phyloP scores from a whole-genome alignment of 2,797 vertebrate genomes.

The Natrix natrix region DNA sequence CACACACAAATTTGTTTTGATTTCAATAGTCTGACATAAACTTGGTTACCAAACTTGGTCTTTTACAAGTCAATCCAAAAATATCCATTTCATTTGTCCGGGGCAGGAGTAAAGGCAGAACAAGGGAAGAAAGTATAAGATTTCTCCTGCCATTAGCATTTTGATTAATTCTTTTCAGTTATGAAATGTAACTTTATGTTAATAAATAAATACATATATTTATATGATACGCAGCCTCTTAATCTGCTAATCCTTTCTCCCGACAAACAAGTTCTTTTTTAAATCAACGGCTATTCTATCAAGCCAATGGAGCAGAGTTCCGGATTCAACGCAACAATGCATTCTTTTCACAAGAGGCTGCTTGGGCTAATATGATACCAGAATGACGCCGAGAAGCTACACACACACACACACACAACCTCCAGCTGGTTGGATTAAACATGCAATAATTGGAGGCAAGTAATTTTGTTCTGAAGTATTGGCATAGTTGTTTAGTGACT shows the following conservation, averaged over 20 bases:
- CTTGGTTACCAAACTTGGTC: neutral
- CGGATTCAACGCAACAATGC: conserved; percentile 69
- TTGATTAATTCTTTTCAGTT: conserved; percentile 72
- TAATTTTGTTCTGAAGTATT: conserved; percentile 70
- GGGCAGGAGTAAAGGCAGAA: too few species aligned
- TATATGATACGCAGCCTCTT: conserved; percentile 62
- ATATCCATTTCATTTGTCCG: conserved; percentile 58
- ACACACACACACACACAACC: conserved; percentile 11
- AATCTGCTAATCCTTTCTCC: conserved; percentile 74
- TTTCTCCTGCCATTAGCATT: conserved; percentile 64
- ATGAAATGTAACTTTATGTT: conserved; percentile 72
- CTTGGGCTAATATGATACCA: conserved; percentile 69
- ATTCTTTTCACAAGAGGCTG: conserved; percentile 71
- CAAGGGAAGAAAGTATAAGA: conserved; percentile 50
- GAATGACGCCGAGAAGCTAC: conserved; percentile 68
- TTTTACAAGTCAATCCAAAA: conserved; percentile 4
- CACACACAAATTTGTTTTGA: neutral
- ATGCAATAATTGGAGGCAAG: conserved; percentile 70
- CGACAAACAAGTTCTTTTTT: conserved; percentile 73
- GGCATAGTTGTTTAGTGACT: conserved; percentile 70
- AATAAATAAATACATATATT: too few species aligned
- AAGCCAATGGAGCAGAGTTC: conserved; percentile 68
- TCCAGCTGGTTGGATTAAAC: conserved; percentile 72
- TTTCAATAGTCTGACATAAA: neutral
- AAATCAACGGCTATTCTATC: conserved; percentile 72